Evolutionary conservation across 2,888 invertebrate genomes (phyloP), one percentile per base, ranked within the genome.

Genomic region (Osedax frankpressi): DNA sequence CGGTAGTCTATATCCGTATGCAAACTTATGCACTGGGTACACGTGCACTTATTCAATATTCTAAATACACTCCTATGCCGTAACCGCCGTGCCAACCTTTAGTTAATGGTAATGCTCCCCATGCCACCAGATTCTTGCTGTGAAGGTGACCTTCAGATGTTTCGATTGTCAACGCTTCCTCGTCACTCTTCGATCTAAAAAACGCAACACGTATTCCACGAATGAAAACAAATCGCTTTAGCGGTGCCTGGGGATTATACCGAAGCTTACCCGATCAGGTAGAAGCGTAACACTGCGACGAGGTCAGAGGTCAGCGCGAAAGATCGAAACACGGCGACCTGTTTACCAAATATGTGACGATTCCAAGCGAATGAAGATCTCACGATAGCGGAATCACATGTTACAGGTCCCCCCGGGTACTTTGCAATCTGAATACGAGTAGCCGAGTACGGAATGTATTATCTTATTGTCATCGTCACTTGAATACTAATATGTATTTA

Each of bases 311-410:
- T 78, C 74, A 81, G 75, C n/a, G 80, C 78, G 19, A 82, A 80
- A 67, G 80, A 80, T 70, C 80, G 77, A 76, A 83, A 83, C 6
- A 78, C 77, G 24, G 82, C 81, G 74, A 83, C 82, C 75, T 83
- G 83, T 77, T 81, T 81, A n/a, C 83, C 83, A 74, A 83, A 83
- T 24, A 83, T 78, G 76, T 83, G 83, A 77, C 82, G 82, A 74
- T 79, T 77, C 76, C 79, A 78, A 74, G 80, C 79, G 76, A 81
- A 83, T 75, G 80, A 81, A 65, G 82, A 81, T 72, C 78, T 75
- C n/a, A 82, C 82, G 62, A 80, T 79, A 19, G 81, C 81, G 25
- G 82, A 83, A 75, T 80, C 81, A 76, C 81, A 81, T 29, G 81
- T 82, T 25, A 83, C 81, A 70, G 82, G 82, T 74, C 81, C 80